Conservation (phyloP, 2,888 invertebrate species). For the Buathra laborator region DNA sequence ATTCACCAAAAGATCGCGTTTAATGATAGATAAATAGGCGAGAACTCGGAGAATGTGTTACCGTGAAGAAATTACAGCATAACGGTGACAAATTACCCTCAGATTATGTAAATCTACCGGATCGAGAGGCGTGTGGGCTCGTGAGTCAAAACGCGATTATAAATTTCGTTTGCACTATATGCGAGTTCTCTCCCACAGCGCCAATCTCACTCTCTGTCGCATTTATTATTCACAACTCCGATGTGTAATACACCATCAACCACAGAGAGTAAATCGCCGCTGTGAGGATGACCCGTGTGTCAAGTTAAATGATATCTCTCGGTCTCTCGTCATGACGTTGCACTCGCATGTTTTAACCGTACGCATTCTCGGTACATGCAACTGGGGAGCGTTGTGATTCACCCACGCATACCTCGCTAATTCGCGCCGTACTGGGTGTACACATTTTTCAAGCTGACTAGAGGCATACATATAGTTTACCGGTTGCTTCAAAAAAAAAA, state of each 20-base stretch:
- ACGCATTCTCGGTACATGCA: slow-evolving; percentile 63
- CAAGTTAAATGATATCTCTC: slow-evolving; percentile 62
- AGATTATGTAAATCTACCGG: slow-evolving; percentile 23
- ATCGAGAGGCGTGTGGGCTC: slow-evolving; percentile 14
- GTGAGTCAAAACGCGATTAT: slow-evolving; percentile 31
- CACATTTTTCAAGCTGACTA: slow-evolving; percentile 38
- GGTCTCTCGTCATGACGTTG: slow-evolving; percentile 56
- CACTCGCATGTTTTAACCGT: slow-evolving; percentile 53
- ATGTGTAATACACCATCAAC: slow-evolving; percentile 10
- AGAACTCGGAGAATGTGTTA: background rate
- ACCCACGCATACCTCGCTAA: slow-evolving; percentile 61
- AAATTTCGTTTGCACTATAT: slow-evolving; percentile 38
- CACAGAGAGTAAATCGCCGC: slow-evolving; percentile 3
- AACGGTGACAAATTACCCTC: background rate
- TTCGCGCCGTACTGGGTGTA: slow-evolving; percentile 51
- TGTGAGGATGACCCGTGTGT: slow-evolving; percentile 60
- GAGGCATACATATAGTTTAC: background rate
- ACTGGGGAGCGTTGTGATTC: slow-evolving; percentile 59
- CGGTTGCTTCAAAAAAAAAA: too few relatives aligned
- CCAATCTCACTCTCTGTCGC: background rate
- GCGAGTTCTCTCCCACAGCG: slow-evolving; percentile 3
- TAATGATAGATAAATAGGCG: background rate
- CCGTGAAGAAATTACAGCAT: background rate
- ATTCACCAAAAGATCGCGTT: too few relatives aligned
- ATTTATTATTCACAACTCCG: slow-evolving; percentile 52